Evolutionary conservation across 2,888 invertebrate genomes (phyloP).

Genomic region (Caradrina clavipalpis): DNA sequence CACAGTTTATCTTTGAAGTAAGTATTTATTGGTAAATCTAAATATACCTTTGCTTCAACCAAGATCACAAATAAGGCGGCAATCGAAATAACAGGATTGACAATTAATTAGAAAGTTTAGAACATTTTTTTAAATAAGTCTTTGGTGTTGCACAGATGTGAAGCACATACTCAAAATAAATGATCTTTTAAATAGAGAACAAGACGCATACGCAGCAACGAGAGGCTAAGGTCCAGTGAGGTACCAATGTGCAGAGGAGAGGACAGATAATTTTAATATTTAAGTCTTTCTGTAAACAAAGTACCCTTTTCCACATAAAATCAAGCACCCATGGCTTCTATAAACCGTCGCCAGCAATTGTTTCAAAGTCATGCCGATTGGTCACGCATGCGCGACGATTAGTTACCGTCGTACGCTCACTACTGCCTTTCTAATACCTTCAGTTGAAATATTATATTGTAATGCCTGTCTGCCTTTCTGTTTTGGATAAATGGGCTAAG

Average conservation of each 20-base stretch:
- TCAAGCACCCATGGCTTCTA: slow-evolving; percentile 78
- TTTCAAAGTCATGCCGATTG: slow-evolving; percentile 84
- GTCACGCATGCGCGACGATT: slow-evolving; percentile 85
- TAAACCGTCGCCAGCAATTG: slow-evolving; percentile 80
- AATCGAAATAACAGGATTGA: neutral
- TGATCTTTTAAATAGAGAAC: too few species aligned
- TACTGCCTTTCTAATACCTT: slow-evolving; percentile 86
- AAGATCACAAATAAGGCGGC: too few species aligned
- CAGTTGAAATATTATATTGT: slow-evolving; percentile 64
- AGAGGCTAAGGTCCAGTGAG: neutral
- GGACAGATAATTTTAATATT: neutral
- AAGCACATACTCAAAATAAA: neutral
- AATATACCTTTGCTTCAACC: neutral
- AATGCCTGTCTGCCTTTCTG: slow-evolving; percentile 56
- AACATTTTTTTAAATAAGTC: neutral
- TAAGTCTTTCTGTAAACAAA: slow-evolving; percentile 16
- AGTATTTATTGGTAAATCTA: too few species aligned
- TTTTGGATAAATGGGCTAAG: slow-evolving; percentile 56
- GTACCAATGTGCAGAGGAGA: too few species aligned
- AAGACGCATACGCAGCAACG: neutral
- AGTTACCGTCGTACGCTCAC: slow-evolving; percentile 82
- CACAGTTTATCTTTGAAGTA: neutral
- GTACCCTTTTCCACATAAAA: slow-evolving; percentile 61
- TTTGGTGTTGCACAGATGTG: neutral
- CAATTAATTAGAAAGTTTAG: neutral